These are phyloP conservation scores for Saturnia japonica DNA, from an alignment of 2,888 invertebrate genomes.

Conservation along the genomic window DNA sequence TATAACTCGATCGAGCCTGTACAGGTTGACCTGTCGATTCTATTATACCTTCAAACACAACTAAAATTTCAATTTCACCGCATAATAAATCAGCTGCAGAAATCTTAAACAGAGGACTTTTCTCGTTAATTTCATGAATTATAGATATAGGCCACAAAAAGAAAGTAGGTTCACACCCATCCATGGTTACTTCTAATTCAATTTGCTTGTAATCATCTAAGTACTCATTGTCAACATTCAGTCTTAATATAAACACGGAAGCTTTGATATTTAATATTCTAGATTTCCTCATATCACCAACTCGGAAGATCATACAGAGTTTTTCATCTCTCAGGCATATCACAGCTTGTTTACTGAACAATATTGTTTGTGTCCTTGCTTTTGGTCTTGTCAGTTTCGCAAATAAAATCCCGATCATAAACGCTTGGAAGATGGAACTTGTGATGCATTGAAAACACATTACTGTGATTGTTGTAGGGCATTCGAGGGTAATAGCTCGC, in stretches of 20 bases:
- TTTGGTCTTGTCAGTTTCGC: conserved; percentile 98
- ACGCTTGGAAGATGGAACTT: conserved; percentile 93
- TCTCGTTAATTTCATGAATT: conserved; percentile 92
- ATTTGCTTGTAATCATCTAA: conserved; percentile 91
- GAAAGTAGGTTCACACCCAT: conserved; percentile 94
- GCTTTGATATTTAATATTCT: conserved; percentile 97
- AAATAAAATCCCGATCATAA: conserved; percentile 94
- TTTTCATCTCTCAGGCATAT: conserved; percentile 93
- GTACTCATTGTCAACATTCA: conserved; percentile 88
- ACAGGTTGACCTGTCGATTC: conserved; percentile 94
- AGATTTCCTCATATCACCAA: conserved; percentile 97
- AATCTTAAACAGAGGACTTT: conserved; percentile 93
- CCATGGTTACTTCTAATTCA: conserved; percentile 88
- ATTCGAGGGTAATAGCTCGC: conserved; percentile 93
- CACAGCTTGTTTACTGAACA: conserved; percentile 95
- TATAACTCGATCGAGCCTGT: conserved; percentile 91
- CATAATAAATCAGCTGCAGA: conserved; percentile 93
- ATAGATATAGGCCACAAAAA: conserved; percentile 98
- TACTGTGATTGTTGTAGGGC: conserved; percentile 95
- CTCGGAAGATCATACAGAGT: conserved; percentile 93
- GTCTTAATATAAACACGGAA: conserved; percentile 90
- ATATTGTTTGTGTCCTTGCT: conserved; percentile 94
- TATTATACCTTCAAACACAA: conserved; percentile 93
- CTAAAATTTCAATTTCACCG: conserved; percentile 93
- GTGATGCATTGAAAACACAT: conserved; percentile 98